Percentiles rank a stretch among this genome's conserved stretches.
These are phyloP conservation scores for Andricus curvator DNA, from an alignment of 2,888 invertebrate species.

Conservation along the genomic window DNA sequence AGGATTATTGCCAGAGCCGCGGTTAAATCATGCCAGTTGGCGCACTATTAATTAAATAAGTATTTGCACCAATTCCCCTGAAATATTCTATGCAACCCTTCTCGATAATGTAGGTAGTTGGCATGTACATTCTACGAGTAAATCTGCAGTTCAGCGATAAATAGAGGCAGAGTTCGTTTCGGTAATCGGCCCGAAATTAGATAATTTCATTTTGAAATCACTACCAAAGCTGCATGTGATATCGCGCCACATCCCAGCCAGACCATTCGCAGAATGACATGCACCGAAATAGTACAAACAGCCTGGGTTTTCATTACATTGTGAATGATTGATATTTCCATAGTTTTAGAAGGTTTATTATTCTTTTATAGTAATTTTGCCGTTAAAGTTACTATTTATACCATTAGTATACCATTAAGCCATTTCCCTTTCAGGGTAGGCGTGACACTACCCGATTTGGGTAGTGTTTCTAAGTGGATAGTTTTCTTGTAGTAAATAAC, in stretches of 20 bases:
- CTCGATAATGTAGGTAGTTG: conserved; percentile 2
- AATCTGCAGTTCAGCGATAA: conserved; percentile 11
- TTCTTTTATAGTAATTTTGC: no score
- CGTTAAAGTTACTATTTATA: no score
- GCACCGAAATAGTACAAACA: background rate
- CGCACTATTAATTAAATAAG: conserved; percentile 42
- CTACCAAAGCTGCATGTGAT: background rate
- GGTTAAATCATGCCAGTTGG: conserved; percentile 49
- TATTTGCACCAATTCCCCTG: conserved; percentile 32
- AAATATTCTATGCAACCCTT: conserved; percentile 5
- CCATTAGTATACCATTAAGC: no score
- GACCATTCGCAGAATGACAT: background rate
- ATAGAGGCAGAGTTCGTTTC: conserved; percentile 15
- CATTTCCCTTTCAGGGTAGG: no score
- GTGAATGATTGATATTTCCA: background rate
- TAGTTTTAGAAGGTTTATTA: no score
- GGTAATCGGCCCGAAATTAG: conserved; percentile 18
- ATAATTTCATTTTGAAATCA: conserved; percentile 10
- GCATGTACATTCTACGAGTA: conserved; percentile 1
- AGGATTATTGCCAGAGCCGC: conserved; percentile 50
- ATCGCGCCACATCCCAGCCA: background rate
- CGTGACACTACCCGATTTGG: no score
- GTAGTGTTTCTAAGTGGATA: no score
- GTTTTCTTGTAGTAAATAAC: no score
- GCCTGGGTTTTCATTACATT: background rate